Evolutionary conservation across 2,888 invertebrate genomes (phyloP), one percentile per base, ranked within the genome.

Genomic region (Stenchaetothrips biformis): DNA sequence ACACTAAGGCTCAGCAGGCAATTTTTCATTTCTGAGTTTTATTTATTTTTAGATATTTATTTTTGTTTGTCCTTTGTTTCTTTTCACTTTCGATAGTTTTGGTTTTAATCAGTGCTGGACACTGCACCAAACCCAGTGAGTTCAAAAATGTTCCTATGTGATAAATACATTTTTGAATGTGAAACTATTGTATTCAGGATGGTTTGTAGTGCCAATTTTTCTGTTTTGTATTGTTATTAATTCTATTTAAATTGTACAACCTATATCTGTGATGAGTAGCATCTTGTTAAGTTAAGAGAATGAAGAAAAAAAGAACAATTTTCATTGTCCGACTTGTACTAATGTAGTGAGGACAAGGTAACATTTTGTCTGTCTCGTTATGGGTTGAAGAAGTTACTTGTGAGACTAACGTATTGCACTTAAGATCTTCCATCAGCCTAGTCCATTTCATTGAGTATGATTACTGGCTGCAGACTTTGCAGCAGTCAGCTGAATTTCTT

Each of bases 231-330:
- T 1, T 74, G 21, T 37, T 37, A 37, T 37, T 37, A 25, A 74
- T 25, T 11, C 11, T 8, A 21, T 25, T 74, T 74, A 8, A 25
- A 74, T 11, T 25, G 21, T 18, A n/a, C 21, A 67, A 67, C n/a
- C 21, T 67, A n/a, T 67, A 25, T 74, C 67, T 74, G 67, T 74
- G 67, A 74, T 74, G 67, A 74, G 21, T 74, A 7, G 53, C 67
- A 74, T 74, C 67, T 74, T 74, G 21, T 74, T 59, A 18, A 59
- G 25, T 7, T 25, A 0, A 21, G 7, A 74, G 37, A 37, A 37
- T 37, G 37, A 37, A 37, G 37, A 4, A 37, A 37, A 37, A 37
- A 37, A 37, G 4, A 37, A 37, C 37, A 37, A 37, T 37, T 1
- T 37, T 37, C 37, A 37, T 37, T 37, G 37, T 37, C 4, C 37